A percentile compares a stretch with the other conserved stretches of the same genome.
Evolutionary conservation across 2,888 invertebrate species (phyloP).

Genomic region (Tetropium fuscum): DNA sequence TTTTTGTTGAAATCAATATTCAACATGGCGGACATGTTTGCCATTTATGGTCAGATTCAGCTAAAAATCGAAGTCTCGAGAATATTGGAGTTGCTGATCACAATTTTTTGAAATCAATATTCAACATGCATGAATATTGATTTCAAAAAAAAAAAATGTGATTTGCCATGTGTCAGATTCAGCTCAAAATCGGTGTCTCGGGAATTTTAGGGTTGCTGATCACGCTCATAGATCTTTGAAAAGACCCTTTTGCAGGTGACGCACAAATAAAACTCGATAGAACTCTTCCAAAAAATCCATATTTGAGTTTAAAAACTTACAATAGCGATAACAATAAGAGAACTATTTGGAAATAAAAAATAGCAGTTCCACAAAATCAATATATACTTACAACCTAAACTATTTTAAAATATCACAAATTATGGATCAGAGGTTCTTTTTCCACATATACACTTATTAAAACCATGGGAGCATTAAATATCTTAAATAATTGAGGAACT

Average conservation of each 20-base stretch:
- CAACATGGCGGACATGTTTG: too few relatives aligned
- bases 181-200: too few relatives aligned
- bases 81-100: too few relatives aligned
- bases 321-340: conserved; percentile 9
- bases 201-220: too few relatives aligned
- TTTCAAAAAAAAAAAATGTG: too few relatives aligned
- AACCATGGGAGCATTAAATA: neutral
- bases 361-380: conserved; percentile 3
- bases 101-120: too few relatives aligned
- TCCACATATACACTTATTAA: neutral
- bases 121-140: too few relatives aligned
- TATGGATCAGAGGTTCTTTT: conserved; percentile 16
- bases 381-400: conserved; percentile 1
- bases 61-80: too few relatives aligned
- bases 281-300: conserved; percentile 8
- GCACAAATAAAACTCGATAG: neutral
- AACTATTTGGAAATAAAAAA: conserved; percentile 1
- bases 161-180: too few relatives aligned
- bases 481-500: conserved; percentile 19
- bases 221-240: too few relatives aligned
- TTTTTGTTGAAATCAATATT: too few relatives aligned
- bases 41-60: too few relatives aligned
- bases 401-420: conserved; percentile 18
- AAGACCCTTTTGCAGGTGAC: neutral
- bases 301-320: conserved; percentile 4